Conservation (phyloP, 2,888 invertebrate genomes). For the Tuta absoluta region DNA sequence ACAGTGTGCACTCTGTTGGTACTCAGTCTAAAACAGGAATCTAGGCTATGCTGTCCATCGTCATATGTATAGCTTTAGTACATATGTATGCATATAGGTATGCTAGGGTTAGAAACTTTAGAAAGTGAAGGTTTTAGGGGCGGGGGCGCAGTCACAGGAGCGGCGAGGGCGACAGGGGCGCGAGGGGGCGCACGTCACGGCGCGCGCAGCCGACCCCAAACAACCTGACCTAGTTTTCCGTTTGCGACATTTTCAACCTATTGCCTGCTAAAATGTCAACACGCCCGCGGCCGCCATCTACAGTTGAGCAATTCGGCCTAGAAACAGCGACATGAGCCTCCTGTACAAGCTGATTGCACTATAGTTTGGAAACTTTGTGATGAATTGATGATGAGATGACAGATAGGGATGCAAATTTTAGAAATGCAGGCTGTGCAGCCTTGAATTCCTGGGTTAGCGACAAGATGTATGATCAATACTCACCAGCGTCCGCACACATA, state of each 20-base stretch:
- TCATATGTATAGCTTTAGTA: neutral
- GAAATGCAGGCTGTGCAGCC: neutral
- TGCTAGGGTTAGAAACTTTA: neutral
- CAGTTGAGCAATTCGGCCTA: slow-evolving; percentile 63
- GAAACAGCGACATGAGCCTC: slow-evolving; percentile 35
- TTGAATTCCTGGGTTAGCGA: neutral
- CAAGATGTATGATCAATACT: slow-evolving; percentile 39
- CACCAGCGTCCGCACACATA: slow-evolving; percentile 61
- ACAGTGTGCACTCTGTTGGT: neutral
- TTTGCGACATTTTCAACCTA: slow-evolving; percentile 60
- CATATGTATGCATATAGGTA: neutral
- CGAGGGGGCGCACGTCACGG: slow-evolving; percentile 69
- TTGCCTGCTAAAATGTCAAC: slow-evolving; percentile 66
- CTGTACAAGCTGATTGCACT: neutral
- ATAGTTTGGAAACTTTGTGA: slow-evolving; percentile 2
- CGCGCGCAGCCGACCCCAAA: slow-evolving; percentile 67
- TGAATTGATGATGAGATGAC: slow-evolving; percentile 6
- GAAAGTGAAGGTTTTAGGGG: slow-evolving; percentile 27
- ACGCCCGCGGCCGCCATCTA: slow-evolving; percentile 49
- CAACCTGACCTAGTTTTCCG: slow-evolving; percentile 63
- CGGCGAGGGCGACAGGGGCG: slow-evolving; percentile 44
- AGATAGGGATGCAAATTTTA: neutral
- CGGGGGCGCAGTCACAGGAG: slow-evolving; percentile 43
- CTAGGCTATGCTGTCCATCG: slow-evolving; percentile 14
- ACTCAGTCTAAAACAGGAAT: slow-evolving; percentile 8